Evolutionary conservation across 2,888 invertebrate species (phyloP), one percentile per base, ranked within the genome.

Genomic region (Lutraria lutraria): DNA sequence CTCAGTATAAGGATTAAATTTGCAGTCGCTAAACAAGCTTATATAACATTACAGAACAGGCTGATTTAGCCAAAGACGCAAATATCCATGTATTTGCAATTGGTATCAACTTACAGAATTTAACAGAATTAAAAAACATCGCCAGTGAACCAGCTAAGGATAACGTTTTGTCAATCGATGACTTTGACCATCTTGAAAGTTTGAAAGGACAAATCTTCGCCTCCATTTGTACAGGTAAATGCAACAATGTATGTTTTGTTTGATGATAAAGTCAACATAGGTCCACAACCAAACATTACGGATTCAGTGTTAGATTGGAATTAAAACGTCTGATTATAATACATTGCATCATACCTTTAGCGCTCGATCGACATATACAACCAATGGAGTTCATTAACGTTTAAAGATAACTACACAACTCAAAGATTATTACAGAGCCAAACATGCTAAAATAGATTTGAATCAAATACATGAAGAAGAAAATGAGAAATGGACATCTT

Each of bases 61-160:
- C 88, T 0, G n/a, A 68, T 13, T 25, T 84, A 15, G 80, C 88
- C 13, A 83, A 76, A 25, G 87, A 87, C 19, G 43, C 81, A 52
- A 83, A 85, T 16, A 87, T 89, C n/a, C 87, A 90, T 29, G 85
- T 90, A 1, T 90, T 90, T 83, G 88, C 90, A 16, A 89, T 90
- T 25, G 90, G 90, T 79, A 87, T 90, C 25, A 76, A 52, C 2
- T 52, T 90, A 85, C 82, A 82, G 72, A 87, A 90, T 54, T n/a
- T 81, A 13, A 85, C 85, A 10, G 90, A 90, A 76, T 72, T 90
- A 21, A 89, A 85, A n/a, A 84, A 60, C 19, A 90, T 90, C 12
- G 90, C 90, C 16, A 82, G 63, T 8, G 85, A 87, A 0, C 90
- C 90, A 0, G 68, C 81, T 15, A 76, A 83, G 12, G 25, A 85